Evolutionary conservation across 2,888 invertebrate species (phyloP), one percentile per base, ranked within the genome.

Genomic region (Agrilus mali): DNA sequence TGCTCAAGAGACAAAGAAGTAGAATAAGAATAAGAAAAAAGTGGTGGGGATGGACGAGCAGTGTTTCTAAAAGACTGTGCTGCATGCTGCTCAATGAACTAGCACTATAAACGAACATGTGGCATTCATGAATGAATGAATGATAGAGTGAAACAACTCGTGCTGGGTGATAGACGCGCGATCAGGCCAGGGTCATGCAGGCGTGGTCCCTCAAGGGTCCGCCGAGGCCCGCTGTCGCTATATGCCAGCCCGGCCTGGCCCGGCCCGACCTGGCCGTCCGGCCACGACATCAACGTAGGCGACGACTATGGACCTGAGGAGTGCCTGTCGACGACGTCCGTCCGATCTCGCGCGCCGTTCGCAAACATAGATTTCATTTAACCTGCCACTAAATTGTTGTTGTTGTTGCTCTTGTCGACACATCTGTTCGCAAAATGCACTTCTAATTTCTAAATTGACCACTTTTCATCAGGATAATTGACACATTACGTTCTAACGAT

Each of bases 41-140:
- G 40, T 49, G 51, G 48, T 46, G 50, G 51, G 54, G 51, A 53
- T 43, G 22, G 45, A 2, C 27, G 27, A 10, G 10, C 27, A 27
- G 27, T 27, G 10, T 27, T n/a, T n/a, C n/a, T n/a, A n/a, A n/a
- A 20, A 6, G 27, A 10, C 8, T 27, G 27, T 27, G 10, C 27
- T 27, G 27, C 8, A 10, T 10, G 10, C 8, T 27, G 38, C 39
- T 41, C 36, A 37, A 49, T 47, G 46, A 50, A 52, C 57, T 60
- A 60, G 60, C 27, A n/a, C n/a, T n/a, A n/a, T 62, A 60, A 62
- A 62, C 60, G 62, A 61, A 61, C 60, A 60, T 55, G 57, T 60
- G 60, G 27, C 10, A 10, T 55, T 60, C 59, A 60, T 62, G 60
- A 61, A 62, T 62, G 60, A 61, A 62, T 62, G 61, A 59, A 61